Evolutionary conservation across 2,113 vertebrate genomes (phyloP).

Genomic region (Nannospalax galili): DNA sequence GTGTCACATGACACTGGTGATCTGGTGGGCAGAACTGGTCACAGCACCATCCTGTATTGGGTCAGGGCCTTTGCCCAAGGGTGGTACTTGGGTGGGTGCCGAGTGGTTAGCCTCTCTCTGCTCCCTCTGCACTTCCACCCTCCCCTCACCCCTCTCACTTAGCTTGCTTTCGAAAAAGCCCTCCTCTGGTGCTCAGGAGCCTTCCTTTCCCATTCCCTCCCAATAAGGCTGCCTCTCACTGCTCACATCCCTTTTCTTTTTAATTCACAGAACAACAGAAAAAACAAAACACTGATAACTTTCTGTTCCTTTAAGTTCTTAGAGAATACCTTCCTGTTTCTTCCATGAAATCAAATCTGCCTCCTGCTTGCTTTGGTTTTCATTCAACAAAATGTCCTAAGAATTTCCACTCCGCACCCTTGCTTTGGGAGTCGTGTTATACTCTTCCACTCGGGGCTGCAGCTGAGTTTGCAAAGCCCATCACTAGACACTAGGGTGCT

Average conservation of each 20-base stretch:
- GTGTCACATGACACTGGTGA: not conserved
- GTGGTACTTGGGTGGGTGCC: not conserved
- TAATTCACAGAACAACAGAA: not conserved
- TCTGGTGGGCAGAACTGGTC: not conserved
- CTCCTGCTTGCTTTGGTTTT: not conserved
- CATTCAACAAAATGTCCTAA: not conserved
- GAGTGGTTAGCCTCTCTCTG: not conserved
- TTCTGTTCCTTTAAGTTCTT: conserved; percentile 47
- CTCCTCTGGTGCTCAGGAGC: not conserved
- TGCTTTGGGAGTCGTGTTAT: not conserved
- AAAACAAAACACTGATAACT: not conserved
- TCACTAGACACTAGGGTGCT: not conserved
- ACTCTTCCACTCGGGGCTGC: not conserved
- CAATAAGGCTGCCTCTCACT: not conserved
- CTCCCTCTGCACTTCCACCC: not conserved
- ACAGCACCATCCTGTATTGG: accelerated
- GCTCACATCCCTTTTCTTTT: not conserved
- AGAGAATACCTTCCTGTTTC: not conserved
- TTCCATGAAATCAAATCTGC: not conserved
- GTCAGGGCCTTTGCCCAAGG: not conserved
- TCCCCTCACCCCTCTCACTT: not conserved
- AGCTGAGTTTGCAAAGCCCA: not conserved
- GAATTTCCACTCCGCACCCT: not conserved
- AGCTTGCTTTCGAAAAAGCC: not conserved
- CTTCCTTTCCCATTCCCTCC: not conserved